Evolutionary conservation across 1,140 invertebrate genomes (phyloP), one percentile per base, ranked within the genome.

Genomic region (Coptotermes formosanus): DNA sequence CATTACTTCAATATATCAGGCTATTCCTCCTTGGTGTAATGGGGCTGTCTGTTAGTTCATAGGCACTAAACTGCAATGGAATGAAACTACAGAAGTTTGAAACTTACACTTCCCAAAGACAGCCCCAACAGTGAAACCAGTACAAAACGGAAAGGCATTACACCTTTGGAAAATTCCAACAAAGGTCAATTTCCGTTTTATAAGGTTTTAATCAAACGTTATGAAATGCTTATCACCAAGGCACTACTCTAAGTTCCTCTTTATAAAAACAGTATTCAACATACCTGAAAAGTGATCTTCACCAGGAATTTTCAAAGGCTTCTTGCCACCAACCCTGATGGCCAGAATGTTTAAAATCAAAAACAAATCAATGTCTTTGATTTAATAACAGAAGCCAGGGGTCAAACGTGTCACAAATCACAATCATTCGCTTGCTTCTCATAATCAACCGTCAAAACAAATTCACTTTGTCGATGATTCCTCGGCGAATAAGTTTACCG

Each of bases 91-190:
- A 11, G 3, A 48, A 16, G 52, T 55, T 21, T 55, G 52, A 55
- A 55, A 55, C 19, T 55, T 55, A 19, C 3, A 21, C 52, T 30
- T 75, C n/a, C n/a, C n/a, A 75, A 75, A 25, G n/a, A 75, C 64
- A 75, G 64, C 64, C 64, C 64, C n/a, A 75, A 75, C 25, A n/a
- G 25, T 75, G 64, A 75, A 75, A 75, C 64, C 64, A 30, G 64
- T 75, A 75, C 64, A 75, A 75, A 75, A 75, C 64, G 64, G 64
- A 75, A 75, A 75, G n/a, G n/a, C 64, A 14, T 75, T 75, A 75
- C 64, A 75, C 64, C 64, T 75, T 75, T 75, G 64, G 64, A 75
- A 75, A 75, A 75, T 75, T 75, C 64, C 64, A 75, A 75, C 64
- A 75, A 75, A 30, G 64, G 64, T 75, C 25, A 75, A 75, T 30